A percentile compares a stretch with the other conserved stretches of the same genome.
These are phyloP conservation scores for Mallotus villosus DNA, from an alignment of 2,797 vertebrate genomes.

Conservation along the genomic window DNA sequence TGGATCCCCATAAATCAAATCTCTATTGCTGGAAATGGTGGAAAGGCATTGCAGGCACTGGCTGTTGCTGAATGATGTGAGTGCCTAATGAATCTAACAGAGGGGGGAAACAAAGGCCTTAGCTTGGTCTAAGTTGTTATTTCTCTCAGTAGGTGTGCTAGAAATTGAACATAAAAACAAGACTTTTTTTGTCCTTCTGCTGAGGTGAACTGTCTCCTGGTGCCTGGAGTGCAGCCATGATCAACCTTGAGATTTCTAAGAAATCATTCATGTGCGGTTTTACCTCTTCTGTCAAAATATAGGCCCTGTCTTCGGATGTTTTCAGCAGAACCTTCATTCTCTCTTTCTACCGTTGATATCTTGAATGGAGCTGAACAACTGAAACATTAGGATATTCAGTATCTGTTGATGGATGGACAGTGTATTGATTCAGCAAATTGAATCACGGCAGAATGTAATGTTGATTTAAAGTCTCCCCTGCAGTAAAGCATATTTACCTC, in stretches of 20 bases:
- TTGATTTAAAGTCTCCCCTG: background rate
- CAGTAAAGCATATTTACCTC: background rate
- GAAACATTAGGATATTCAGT: background rate
- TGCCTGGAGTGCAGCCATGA: slow-evolving; percentile 56
- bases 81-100: slow-evolving; percentile 54
- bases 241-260: slow-evolving; percentile 60
- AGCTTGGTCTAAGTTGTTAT: slow-evolving; percentile 55
- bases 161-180: slow-evolving; percentile 59
- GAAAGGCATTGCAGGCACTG: slow-evolving; percentile 39
- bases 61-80: slow-evolving; percentile 39
- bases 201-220: slow-evolving; percentile 33
- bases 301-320: slow-evolving; percentile 31
- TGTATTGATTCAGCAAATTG: background rate
- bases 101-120: slow-evolving; percentile 63
- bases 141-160: slow-evolving; percentile 56
- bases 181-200: slow-evolving; percentile 48
- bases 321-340: slow-evolving; percentile 28
- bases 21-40: slow-evolving; percentile 43
- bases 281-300: slow-evolving; percentile 53
- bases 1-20: slow-evolving; percentile 45
- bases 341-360: background rate
- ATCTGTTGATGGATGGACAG: background rate
- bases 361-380: background rate
- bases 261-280: slow-evolving; percentile 59
- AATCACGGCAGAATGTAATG: background rate